Evolutionary conservation across 2,797 vertebrate species (phyloP), one percentile per base, ranked within the genome.

Genomic region (Coendou prehensilis): DNA sequence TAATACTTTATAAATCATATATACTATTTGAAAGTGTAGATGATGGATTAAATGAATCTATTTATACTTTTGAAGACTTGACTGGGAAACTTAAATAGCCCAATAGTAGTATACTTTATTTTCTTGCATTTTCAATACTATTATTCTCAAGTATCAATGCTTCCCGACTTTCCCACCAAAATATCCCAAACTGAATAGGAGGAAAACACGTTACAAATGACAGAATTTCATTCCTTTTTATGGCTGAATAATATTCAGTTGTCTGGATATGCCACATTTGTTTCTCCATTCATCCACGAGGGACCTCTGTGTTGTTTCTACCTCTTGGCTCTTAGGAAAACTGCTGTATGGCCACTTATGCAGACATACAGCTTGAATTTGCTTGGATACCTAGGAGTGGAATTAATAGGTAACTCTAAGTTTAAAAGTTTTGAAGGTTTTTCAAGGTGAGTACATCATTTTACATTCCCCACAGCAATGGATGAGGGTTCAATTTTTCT

Each of bases 1-100:
- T 33, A 54, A 91, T 33, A 81, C 63, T 82, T 59, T 93, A 79
- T n/a, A 82, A 56, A 84, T 75, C 28, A 85, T 61, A 2, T 41
- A 30, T n/a, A 78, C 61, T 78, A 61, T 85, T 59, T 93, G 54
- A 81, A 95, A 92, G 14, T 76, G 4, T 47, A 95, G 79, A 54
- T 41, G 47, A 92, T 54, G 26, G 26, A 87, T 87, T 64, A 92
- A 80, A 94, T 63, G 11, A 92, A 89, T 54, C 63, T 56, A 37
- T 69, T 95, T 94, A 67, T 73, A 71, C 6, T 95, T 96, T 57
- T 89, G 17, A 94, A 89, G 78, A 87, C 22, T 63, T 63, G 18
- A 67, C 52, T 61, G 69, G 41, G 61, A 88, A 94, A 88, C 57
- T 26, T 63, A 22, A 89, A 76, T 37, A 57, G n/a, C 28, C 5